phyloP scores from a whole-genome alignment of 2,797 vertebrate species.

The Tapera naevia region DNA sequence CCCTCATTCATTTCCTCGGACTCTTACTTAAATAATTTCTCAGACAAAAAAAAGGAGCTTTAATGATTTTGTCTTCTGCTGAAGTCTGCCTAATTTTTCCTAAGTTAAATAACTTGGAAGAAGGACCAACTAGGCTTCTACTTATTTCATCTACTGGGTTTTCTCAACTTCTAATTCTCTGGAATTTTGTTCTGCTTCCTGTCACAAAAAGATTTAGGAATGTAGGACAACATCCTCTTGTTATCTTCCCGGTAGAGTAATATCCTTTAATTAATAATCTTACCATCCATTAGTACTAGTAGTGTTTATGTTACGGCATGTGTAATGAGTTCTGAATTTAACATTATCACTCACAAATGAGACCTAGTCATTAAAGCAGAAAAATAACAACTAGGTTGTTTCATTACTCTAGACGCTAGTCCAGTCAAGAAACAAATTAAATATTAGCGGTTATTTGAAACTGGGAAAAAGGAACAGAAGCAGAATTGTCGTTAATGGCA shows the following conservation, averaged over 20 bases:
- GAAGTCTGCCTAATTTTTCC: not conserved
- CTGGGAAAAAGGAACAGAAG: not conserved
- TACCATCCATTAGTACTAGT: slow-evolving; percentile 27
- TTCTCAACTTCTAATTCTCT: not conserved
- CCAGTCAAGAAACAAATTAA: not conserved
- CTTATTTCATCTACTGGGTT: not conserved
- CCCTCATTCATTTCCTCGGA: not conserved
- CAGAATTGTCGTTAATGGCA: not conserved
- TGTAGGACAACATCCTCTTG: slow-evolving; percentile 1
- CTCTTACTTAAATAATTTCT: slow-evolving; percentile 18
- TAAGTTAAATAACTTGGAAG: not conserved
- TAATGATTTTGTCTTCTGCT: not conserved
- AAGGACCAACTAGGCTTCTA: not conserved
- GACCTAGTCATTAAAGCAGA: slow-evolving; percentile 3
- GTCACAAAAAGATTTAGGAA: not conserved
- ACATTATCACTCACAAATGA: not conserved
- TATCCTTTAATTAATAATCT: slow-evolving; percentile 40
- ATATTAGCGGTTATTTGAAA: not conserved
- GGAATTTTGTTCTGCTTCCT: not conserved
- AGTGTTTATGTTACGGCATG: slow-evolving; percentile 6
- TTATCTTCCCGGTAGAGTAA: slow-evolving; percentile 11
- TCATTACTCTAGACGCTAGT: not conserved
- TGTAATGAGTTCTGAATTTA: slow-evolving; percentile 21
- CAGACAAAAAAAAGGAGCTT: slow-evolving; percentile 5
- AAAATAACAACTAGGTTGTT: not conserved